These are phyloP conservation scores for Ochotona curzoniae DNA, from an alignment of 2,113 vertebrate species.

Conservation along the genomic window DNA sequence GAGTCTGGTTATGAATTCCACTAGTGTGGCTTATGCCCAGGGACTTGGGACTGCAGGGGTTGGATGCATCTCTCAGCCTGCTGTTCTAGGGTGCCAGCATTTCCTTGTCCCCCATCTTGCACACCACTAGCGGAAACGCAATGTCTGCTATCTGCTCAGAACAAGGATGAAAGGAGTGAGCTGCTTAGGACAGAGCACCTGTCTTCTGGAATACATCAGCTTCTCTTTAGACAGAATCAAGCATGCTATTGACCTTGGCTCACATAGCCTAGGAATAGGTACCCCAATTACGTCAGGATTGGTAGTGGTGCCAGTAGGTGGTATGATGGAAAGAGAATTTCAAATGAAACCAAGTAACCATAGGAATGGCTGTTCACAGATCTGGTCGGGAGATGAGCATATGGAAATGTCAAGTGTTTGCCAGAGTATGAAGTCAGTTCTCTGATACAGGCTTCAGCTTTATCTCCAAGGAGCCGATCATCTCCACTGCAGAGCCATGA, in stretches of 20 bases:
- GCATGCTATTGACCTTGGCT: neutral
- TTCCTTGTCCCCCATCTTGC: constrained; percentile 41
- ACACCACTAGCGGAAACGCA: neutral
- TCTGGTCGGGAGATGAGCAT: neutral
- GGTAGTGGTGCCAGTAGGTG: too few relatives aligned
- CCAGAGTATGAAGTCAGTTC: neutral
- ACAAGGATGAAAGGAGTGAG: neutral
- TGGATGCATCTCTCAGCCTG: neutral
- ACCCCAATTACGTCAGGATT: neutral
- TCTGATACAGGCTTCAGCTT: neutral
- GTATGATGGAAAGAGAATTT: neutral
- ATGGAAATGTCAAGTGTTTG: neutral
- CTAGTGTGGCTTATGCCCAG: neutral
- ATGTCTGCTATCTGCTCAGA: neutral
- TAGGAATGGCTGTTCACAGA: neutral
- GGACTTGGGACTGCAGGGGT: neutral
- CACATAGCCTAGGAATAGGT: neutral
- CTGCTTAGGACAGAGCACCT: neutral
- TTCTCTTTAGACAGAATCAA: neutral
- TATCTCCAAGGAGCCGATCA: neutral
- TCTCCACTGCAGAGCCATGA: neutral
- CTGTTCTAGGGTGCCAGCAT: neutral
- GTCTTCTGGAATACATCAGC: neutral
- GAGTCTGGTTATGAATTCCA: neutral
- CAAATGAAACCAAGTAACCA: neutral